Evolutionary conservation across 2,113 vertebrate genomes (phyloP).

Genomic region (Oncorhynchus masou): DNA sequence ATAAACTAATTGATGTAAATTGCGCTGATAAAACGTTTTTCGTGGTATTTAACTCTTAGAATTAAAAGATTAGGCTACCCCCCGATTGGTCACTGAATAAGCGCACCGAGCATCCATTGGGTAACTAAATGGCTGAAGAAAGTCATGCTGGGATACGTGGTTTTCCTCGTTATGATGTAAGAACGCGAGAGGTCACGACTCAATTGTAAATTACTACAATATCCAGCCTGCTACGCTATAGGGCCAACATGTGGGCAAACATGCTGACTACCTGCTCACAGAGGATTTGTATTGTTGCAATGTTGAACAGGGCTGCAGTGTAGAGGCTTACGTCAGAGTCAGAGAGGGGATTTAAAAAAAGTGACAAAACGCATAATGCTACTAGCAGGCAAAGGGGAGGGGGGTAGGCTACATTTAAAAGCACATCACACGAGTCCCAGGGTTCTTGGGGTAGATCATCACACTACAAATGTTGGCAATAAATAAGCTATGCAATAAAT

Average conservation of each 20-base stretch:
- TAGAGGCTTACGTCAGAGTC: background rate
- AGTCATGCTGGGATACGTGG: conserved; percentile 60
- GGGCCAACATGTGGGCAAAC: conserved; percentile 51
- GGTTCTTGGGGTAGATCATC: too few species aligned
- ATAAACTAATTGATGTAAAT: conserved; percentile 28
- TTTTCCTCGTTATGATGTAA: conserved; percentile 37
- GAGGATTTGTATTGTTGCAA: conserved; percentile 68
- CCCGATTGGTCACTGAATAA: conserved; percentile 34
- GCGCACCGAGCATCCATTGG: conserved; percentile 51
- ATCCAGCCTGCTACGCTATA: conserved; percentile 49
- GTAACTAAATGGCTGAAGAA: conserved; percentile 31
- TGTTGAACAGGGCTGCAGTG: conserved; percentile 70
- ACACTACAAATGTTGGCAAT: too few species aligned
- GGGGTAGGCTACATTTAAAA: too few species aligned
- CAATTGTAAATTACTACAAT: conserved; percentile 54
- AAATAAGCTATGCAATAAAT: too few species aligned
- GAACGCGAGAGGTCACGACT: conserved; percentile 30
- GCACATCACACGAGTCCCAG: too few species aligned
- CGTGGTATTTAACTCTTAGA: conserved; percentile 49
- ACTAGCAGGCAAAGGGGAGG: too few species aligned
- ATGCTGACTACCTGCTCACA: conserved; percentile 71
- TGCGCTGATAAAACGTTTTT: conserved; percentile 26
- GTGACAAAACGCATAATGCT: too few species aligned
- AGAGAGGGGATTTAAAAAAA: background rate
- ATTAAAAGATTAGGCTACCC: conserved; percentile 45